Evolutionary conservation across 37 sponge, comb jelly and placozoan species (phyloP), one percentile per base, ranked within the genome.

Genomic region (Oopsacas minuta): DNA sequence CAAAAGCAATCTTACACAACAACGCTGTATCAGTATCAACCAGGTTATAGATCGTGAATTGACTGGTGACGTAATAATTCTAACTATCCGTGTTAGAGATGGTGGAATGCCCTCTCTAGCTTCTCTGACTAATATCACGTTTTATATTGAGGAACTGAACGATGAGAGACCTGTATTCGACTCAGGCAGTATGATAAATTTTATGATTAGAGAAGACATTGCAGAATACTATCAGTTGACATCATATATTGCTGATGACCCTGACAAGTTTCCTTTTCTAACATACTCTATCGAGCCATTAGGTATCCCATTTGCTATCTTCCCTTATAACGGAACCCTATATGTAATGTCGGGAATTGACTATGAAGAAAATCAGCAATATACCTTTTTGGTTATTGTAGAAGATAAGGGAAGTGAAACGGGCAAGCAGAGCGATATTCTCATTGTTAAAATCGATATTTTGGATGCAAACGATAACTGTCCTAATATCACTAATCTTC

Each of bases 171-270:
- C 75, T 3, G 22, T 34, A 34, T 61, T 61, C 28, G 75, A 61
- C 30, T 3, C 28, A 3, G 75, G 28, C 75, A 61, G 75, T n/a
- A 25, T n/a, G 75, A 61, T 34, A 20, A 25, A 10, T 34, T 61
- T 61, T n/a, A 10, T 61, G 20, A n/a, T 61, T n/a, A 25, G 75
- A 61, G 75, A 61, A 61, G 75, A 61, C 75, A 25, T 61, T n/a
- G 32, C 75, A 20, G 28, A 32, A 5, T n/a, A 3, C 1, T 20
- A 25, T n/a, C 7, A 5, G 1, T 12, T 61, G 28, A 10, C 20
- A 25, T 7, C 30, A 25, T 61, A 61, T 34, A 61, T 3, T 25
- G 75, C 75, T 25, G 1, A 12, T 5, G 75, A 61, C 28, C 75
- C 75, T 61, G 75, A 61, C 75, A 61, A 61, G 22, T 20, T 61